Base-by-base conservation (phyloP, 2,113 vertebrate species). In the Oreocharis arfaki region DNA sequence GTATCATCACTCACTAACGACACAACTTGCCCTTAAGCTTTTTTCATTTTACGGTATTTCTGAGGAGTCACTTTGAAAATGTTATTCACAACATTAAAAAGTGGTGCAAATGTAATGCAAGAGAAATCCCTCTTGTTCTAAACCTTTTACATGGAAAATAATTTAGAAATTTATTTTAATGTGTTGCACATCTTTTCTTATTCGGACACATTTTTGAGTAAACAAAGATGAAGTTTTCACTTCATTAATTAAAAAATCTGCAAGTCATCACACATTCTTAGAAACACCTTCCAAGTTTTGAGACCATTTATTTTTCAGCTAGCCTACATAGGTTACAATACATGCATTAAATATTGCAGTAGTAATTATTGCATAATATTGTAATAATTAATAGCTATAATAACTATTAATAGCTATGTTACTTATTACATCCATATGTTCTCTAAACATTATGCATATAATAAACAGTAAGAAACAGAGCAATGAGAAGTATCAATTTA, bases 21-120 rank as follows among this genome's bases (percentile, higher is more conserved):
- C 39, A 88, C 35, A 75, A 81, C 70, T 84, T 96, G 95, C 96
- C 98, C 96, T 96, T 71, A 92, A 96, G 97, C 73, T 9, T 59
- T 83, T 60, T 80, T 82, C 82, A 93, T 78, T 97, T 97, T 95
- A 94, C 1, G 7, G 77, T 90, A 85, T 94, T 96, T 97, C 96
- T 95, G 88, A 96, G 44, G 84, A 96, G 60, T 80, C 50, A 68
- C 59, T 96, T 95, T 88, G 28, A 97, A 96, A 97, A 88, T 84
- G 65, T 93, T 97, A 92, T 75, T 94, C 84, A 93, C 94, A 93
- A 96, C 76, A 96, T 7, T 7, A 86, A 91, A 93, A 94, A 69
- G 32, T 47, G 41, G 41, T 96, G 49, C 53, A 74, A 94, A 84
- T 61, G 26, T 17, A 70, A 76, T 7, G 9, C 75, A 93, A 89